These are phyloP conservation scores for Epinephelus cyanopodus DNA, from an alignment of 2,113 vertebrate genomes.

Conservation along the genomic window DNA sequence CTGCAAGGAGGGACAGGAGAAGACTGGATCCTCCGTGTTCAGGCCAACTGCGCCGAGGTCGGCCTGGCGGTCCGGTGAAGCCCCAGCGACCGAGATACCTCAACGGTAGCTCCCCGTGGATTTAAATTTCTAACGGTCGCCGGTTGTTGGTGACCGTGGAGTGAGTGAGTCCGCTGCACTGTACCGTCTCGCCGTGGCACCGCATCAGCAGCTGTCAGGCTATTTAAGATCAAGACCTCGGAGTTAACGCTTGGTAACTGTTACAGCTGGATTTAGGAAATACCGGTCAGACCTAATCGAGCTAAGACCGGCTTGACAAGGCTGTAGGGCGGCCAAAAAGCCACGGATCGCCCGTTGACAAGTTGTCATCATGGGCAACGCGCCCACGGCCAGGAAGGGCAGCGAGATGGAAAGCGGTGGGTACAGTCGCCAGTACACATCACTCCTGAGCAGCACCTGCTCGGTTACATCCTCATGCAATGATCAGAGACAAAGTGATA, in stretches of 20 bases:
- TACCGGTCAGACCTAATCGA: conserved; percentile 43
- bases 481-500: conserved; percentile 12
- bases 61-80: conserved; percentile 67
- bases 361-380: conserved; percentile 92
- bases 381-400: conserved; percentile 92
- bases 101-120: conserved; percentile 31
- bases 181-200: conserved; percentile 49
- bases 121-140: conserved; percentile 21
- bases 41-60: conserved; percentile 71
- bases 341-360: conserved; percentile 75
- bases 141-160: conserved; percentile 41
- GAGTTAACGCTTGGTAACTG: conserved; percentile 26
- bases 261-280: conserved; percentile 54
- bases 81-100: conserved; percentile 32
- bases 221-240: conserved; percentile 32
- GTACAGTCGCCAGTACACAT: conserved; percentile 64
- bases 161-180: conserved; percentile 28
- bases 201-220: conserved; percentile 65
- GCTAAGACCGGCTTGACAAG: conserved; percentile 60
- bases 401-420: conserved; percentile 93
- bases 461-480: conserved; percentile 8
- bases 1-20: conserved; percentile 70
- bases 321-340: conserved; percentile 69
- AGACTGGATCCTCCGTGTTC: conserved; percentile 67
- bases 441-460: conserved; percentile 40